A percentile compares a stretch with the other conserved stretches of the same genome.
Conservation (phyloP, 2,888 invertebrate species). For the Drosophila flavopinicola region DNA sequence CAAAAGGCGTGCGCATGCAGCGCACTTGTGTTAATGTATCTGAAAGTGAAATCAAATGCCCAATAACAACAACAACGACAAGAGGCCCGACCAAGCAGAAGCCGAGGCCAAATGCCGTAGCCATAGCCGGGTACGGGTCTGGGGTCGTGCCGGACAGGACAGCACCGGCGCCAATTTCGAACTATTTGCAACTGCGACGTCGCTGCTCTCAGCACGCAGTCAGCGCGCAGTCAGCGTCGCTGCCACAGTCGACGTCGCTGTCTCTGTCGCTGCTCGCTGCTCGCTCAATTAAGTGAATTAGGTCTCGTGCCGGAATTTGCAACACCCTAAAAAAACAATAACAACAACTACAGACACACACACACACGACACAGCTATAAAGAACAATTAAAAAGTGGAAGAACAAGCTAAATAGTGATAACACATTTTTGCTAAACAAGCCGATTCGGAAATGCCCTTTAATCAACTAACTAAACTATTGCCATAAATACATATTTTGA, state of each 20-base stretch:
- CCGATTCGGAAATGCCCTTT: constrained; percentile 30
- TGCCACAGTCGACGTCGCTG: constrained; percentile 13
- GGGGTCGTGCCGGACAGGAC: constrained; percentile 54
- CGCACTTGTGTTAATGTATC: constrained; percentile 75
- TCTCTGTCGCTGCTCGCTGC: constrained; percentile 44
- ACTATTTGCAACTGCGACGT: constrained; percentile 63
- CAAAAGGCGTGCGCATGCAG: constrained; percentile 75
- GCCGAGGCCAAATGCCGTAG: constrained; percentile 25
- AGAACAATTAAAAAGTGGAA: constrained; percentile 70
- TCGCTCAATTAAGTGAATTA: constrained; percentile 80
- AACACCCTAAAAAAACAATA: constrained; percentile 70
- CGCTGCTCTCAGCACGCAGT: constrained; percentile 25
- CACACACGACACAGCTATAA: constrained; percentile 22
- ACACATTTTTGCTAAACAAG: constrained; percentile 22
- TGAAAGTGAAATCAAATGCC: constrained; percentile 72
- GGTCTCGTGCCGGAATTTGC: constrained; percentile 81
- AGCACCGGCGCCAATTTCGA: constrained; percentile 67
- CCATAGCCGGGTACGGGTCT: constrained; percentile 45
- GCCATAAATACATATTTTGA: neutral
- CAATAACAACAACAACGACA: constrained; percentile 32
- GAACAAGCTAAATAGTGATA: constrained; percentile 45
- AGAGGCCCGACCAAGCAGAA: constrained; percentile 5
- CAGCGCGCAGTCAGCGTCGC: constrained; percentile 16
- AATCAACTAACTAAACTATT: neutral
- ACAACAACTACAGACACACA: constrained; percentile 42